Percentiles rank a stretch among this genome's conserved stretches.
Conservation (phyloP, 1,140 invertebrate genomes). For the Charaxes varanes region DNA sequence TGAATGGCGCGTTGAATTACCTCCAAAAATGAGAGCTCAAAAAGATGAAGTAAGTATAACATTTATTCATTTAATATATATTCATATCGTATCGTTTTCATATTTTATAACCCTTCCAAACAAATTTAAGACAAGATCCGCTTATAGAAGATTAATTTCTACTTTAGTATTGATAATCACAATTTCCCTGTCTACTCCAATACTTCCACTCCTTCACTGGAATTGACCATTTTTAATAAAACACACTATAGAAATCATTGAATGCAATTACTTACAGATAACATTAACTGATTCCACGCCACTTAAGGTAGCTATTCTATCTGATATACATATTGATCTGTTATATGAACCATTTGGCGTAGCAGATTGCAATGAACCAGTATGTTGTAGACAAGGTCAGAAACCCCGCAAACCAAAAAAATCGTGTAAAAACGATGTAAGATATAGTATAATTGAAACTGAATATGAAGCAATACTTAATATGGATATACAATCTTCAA, state of each 20-base stretch:
- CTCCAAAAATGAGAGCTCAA: conserved; percentile 84
- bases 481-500: conserved; percentile 26
- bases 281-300: conserved; percentile 15
- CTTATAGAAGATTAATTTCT: no score
- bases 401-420: conserved; percentile 16
- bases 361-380: conserved; percentile 81
- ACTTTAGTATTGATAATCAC: no score
- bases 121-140: no score
- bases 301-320: conserved; percentile 80
- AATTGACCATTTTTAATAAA: no score
- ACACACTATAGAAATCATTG: no score
- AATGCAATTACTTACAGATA: no score
- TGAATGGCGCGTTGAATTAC: conserved; percentile 75
- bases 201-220: no score
- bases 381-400: conserved; percentile 84
- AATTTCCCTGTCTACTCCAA: no score
- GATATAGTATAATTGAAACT: conserved; percentile 21
- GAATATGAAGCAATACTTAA: conserved; percentile 33
- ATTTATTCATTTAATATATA: conserved; percentile 9
- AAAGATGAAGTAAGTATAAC: conserved; percentile 78
- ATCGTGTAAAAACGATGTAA: conserved; percentile 24
- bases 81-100: no score
- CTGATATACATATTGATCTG: conserved; percentile 88
- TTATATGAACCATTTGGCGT: conserved; percentile 79
- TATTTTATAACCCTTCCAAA: no score